These are phyloP conservation scores for Morpho achilles DNA, from an alignment of 2,888 invertebrate genomes.

Conservation along the genomic window DNA sequence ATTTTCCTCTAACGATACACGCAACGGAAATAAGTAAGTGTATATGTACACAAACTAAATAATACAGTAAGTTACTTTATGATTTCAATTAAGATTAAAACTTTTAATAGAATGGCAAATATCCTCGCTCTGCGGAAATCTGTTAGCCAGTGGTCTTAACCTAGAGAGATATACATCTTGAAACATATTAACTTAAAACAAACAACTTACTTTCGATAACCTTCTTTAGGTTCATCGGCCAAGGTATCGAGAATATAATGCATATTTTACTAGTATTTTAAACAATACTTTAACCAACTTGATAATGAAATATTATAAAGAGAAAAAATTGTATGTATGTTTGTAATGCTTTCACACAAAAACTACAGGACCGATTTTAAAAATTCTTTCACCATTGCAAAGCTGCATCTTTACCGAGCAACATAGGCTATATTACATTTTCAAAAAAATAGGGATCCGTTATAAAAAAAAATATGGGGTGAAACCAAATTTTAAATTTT, in stretches of 20 bases:
- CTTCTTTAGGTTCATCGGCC: constrained; percentile 48
- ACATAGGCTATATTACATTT: no score
- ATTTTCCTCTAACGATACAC: background rate
- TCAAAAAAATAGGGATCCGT: no score
- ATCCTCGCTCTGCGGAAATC: constrained; percentile 24
- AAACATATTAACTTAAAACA: constrained; percentile 46
- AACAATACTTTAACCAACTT: no score
- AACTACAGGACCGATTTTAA: no score
- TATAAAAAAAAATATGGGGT: no score
- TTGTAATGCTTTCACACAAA: no score
- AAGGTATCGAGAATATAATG: constrained; percentile 35
- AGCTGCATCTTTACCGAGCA: no score
- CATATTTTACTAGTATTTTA: background rate
- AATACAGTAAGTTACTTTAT: constrained; percentile 22
- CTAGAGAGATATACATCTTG: constrained; percentile 55
- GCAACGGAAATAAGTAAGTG: constrained; percentile 17
- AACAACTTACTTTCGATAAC: constrained; percentile 42
- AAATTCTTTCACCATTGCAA: no score
- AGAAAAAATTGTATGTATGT: no score
- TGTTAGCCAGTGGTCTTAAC: constrained; percentile 47
- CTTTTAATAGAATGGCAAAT: constrained; percentile 20
- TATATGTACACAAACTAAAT: constrained; percentile 19
- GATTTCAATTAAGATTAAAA: constrained; percentile 28
- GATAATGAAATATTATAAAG: no score
- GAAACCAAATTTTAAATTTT: no score